Evolutionary conservation across 1,140 invertebrate genomes (phyloP), one percentile per base, ranked within the genome.

Genomic region (Prorops nasuta): DNA sequence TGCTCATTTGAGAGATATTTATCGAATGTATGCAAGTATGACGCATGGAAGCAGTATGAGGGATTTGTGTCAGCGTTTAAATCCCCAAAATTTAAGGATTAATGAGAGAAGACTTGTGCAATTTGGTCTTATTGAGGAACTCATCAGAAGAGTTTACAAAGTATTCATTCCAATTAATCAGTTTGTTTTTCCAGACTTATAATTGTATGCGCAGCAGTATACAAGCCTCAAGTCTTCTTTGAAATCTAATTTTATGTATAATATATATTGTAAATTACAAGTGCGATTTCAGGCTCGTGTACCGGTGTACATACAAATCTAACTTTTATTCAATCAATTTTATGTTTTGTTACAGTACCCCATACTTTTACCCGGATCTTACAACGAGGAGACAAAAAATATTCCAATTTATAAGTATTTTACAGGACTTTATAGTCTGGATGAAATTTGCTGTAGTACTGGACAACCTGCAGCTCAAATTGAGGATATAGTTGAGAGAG

Each of bases 371-470:
- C 60, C 72, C 9, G 51, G 60, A 10, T 19, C 43, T 35, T 53
- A 52, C 19, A 67, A 45, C 17, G 74, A 78, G 22, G 71, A 77
- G 16, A 50, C 47, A 7, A 67, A 62, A 40, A 74, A 51, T 36
- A 71, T 75, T 60, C 55, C 66, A 9, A 45, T 72, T 44, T 77
- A 77, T 50, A 81, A 83, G 39, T 84, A 88, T 63, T 94, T 94
- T 64, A 91, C 86, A 41, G 94, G 94, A 3, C 71, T 80, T 1
- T 84, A 87, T 35, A 91, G 84, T 64, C 85, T 89, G 36, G 93
- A 96, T 78, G 90, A 94, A 78, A 94, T 96, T 61, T 95, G 93
- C 64, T 92, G 91, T 67, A 81, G 85, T 46, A 87, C 87, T n/a
- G 87, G 89, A n/a, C 76, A 93, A 35, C 87, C 85, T 43, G 80